These are phyloP conservation scores for Podarcis cretensis DNA, from an alignment of 2,113 vertebrate species.

Conservation along the genomic window DNA sequence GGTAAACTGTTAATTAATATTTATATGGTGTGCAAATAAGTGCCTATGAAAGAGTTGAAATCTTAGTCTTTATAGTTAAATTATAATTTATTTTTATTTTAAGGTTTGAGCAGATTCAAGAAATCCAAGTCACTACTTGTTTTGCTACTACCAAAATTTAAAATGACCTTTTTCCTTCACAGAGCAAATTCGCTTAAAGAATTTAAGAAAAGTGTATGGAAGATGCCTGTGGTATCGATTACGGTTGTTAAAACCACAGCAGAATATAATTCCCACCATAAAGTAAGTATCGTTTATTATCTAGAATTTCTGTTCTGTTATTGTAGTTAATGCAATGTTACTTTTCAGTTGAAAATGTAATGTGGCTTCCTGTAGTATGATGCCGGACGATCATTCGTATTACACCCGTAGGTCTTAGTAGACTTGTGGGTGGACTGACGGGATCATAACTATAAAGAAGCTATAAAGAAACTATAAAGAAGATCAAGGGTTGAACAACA, in stretches of 20 bases:
- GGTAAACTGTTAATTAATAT: too few relatives aligned
- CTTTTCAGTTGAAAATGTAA: not conserved
- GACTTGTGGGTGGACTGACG: not conserved
- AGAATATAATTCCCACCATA: constrained; percentile 92
- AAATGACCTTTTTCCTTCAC: constrained; percentile 30
- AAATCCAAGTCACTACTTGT: not conserved
- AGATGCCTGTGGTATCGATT: constrained; percentile 97
- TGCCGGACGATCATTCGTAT: too few relatives aligned
- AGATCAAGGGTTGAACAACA: not conserved
- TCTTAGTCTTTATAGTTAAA: not conserved
- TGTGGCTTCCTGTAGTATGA: not conserved
- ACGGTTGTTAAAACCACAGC: constrained; percentile 92
- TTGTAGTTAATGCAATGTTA: not conserved
- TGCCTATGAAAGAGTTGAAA: not conserved
- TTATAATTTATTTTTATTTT: not conserved
- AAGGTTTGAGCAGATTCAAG: not conserved
- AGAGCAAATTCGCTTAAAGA: constrained; percentile 98
- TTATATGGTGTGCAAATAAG: too few relatives aligned
- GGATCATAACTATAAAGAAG: not conserved
- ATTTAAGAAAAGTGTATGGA: constrained; percentile 92
- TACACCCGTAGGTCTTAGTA: not conserved
- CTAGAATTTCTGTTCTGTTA: not conserved
- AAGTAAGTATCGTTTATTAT: constrained; percentile 84
- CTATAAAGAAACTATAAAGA: not conserved
- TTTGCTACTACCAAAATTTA: constrained; percentile 1